A percentile compares a stretch with the other conserved stretches of the same genome.
These are phyloP conservation scores for Ceratoteleas bidentatus DNA, from an alignment of 1,140 invertebrate genomes.

Conservation along the genomic window DNA sequence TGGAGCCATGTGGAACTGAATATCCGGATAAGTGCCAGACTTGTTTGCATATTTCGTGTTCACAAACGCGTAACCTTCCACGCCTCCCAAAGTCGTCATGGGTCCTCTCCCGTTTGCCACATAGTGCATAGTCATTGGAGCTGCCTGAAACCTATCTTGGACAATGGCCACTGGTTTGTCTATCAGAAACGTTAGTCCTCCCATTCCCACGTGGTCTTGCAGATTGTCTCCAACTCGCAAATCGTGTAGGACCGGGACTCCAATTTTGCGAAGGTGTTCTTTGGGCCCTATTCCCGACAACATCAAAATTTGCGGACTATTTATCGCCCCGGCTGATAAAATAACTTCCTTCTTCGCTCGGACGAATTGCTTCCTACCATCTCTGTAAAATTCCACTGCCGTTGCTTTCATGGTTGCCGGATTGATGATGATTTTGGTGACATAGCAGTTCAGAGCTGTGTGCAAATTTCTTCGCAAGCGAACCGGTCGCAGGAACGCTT, in stretches of 20 bases:
- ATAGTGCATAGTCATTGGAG: constrained; percentile 90
- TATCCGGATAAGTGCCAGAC: constrained; percentile 88
- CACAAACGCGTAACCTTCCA: constrained; percentile 92
- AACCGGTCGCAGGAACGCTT: constrained; percentile 92
- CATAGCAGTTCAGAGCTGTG: constrained; percentile 89
- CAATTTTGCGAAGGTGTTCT: constrained; percentile 86
- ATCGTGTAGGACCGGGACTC: constrained; percentile 88
- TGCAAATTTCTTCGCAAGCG: constrained; percentile 90
- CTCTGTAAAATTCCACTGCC: constrained; percentile 88
- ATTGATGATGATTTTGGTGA: constrained; percentile 87
- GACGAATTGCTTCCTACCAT: constrained; percentile 85
- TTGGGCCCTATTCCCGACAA: constrained; percentile 92
- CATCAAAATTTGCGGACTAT: constrained; percentile 92
- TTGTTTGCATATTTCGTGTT: constrained; percentile 90
- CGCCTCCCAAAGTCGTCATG: constrained; percentile 91
- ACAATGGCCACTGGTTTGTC: constrained; percentile 89
- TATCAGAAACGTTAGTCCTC: constrained; percentile 89
- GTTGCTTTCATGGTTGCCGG: constrained; percentile 86
- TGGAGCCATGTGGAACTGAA: constrained; percentile 93
- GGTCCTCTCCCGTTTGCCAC: constrained; percentile 88
- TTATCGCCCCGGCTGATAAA: constrained; percentile 90
- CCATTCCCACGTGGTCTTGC: constrained; percentile 92
- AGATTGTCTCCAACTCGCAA: constrained; percentile 89
- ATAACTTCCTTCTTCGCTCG: constrained; percentile 89
- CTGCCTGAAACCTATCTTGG: constrained; percentile 86